phyloP scores from a whole-genome alignment of 2,113 vertebrate genomes.

The Rhabdornis inornatus region DNA sequence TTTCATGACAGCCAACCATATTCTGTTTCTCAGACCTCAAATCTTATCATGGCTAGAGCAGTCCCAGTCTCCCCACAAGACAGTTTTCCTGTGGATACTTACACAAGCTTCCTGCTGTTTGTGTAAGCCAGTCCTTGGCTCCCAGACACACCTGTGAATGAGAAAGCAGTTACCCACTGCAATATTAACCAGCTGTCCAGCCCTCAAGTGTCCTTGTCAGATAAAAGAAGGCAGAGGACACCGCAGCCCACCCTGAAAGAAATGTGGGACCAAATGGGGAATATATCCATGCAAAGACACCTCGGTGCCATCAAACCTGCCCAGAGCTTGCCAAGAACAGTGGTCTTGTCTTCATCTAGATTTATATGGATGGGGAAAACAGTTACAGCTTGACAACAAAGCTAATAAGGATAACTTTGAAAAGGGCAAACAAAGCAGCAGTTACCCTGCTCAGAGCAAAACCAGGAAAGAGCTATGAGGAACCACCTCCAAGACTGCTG shows the following conservation, averaged over 20 bases:
- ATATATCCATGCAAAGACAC: background rate
- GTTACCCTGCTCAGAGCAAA: background rate
- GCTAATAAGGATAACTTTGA: background rate
- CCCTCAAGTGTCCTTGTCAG: background rate
- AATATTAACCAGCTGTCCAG: background rate
- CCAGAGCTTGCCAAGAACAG: background rate
- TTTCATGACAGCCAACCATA: background rate
- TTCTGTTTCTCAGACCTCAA: background rate
- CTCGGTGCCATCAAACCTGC: background rate
- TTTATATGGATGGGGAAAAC: background rate
- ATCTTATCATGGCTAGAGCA: background rate
- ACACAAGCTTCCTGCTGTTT: constrained; percentile 76
- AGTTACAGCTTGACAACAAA: background rate
- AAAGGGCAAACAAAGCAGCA: background rate
- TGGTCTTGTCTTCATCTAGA: background rate
- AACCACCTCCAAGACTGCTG: background rate
- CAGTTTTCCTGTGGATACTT: constrained; percentile 66
- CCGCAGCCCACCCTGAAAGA: background rate
- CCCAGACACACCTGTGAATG: constrained; percentile 73
- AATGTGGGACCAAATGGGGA: background rate
- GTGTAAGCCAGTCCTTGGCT: constrained; percentile 72
- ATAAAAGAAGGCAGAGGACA: background rate
- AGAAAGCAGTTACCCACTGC: constrained; percentile 11
- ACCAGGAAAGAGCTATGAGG: background rate
- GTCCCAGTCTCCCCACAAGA: background rate